Conservation (phyloP, 1,140 invertebrate species). For the Drosophila albomicans region DNA sequence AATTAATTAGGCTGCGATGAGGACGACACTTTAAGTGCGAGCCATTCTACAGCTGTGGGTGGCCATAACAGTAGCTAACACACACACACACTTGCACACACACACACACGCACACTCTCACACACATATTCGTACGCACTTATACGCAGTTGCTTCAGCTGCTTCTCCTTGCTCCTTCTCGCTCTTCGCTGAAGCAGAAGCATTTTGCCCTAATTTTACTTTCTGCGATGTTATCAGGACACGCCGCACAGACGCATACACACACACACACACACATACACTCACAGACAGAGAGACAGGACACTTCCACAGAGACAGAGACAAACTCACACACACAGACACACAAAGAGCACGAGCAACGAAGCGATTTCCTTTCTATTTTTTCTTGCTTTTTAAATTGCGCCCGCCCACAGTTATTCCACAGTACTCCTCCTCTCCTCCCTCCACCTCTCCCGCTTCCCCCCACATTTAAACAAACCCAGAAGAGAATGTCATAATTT, state of each 20-base stretch:
- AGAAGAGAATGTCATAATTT: conserved; percentile 74
- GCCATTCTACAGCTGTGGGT: conserved; percentile 51
- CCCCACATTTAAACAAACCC: background rate
- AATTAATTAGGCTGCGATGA: conserved; percentile 81
- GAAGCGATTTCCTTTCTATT: conserved; percentile 45
- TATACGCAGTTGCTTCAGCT: conserved; percentile 17
- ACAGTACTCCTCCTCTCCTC: background rate
- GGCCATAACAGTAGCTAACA: conserved; percentile 24
- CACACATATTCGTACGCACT: conserved; percentile 4
- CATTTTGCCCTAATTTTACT: conserved; percentile 83
- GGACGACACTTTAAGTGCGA: conserved; percentile 64
- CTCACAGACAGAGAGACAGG: conserved; percentile 38
- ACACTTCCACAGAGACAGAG: conserved; percentile 36
- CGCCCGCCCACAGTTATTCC: conserved; percentile 31
- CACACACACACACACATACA: conserved; percentile 36
- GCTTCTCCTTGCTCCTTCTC: conserved; percentile 20
- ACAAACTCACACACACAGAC: conserved; percentile 34
- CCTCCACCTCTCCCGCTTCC: background rate
- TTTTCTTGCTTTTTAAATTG: conserved; percentile 33
- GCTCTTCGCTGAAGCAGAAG: conserved; percentile 42
- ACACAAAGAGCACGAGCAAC: conserved; percentile 38
- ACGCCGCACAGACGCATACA: conserved; percentile 45
- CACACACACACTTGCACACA: conserved; percentile 34
- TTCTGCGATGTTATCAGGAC: conserved; percentile 82
- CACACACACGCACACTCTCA: conserved; percentile 7